Percentiles rank a stretch among this genome's conserved stretches.
phyloP scores from a whole-genome alignment of 2,113 vertebrate species.

The Microcebus tavaratra region DNA sequence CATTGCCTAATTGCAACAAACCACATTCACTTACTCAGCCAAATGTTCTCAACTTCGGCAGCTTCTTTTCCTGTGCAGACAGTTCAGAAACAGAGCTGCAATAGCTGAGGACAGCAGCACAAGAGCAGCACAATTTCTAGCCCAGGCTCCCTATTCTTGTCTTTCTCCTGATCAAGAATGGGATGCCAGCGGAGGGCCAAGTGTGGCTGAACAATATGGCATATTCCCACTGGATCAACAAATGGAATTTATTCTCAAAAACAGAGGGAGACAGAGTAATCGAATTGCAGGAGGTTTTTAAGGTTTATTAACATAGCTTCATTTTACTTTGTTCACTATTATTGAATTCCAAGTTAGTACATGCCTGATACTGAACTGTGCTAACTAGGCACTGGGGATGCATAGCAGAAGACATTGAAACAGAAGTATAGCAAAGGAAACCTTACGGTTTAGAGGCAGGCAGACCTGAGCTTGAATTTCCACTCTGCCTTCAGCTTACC shows the following conservation, averaged over 20 bases:
- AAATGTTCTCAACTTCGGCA: neutral
- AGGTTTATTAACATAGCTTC: neutral
- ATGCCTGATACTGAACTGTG: neutral
- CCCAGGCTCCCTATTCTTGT: too few relatives aligned
- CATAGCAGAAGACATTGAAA: neutral
- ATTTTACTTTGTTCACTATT: neutral
- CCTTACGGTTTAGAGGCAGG: neutral
- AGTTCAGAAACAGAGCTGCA: neutral
- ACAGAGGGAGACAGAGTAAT: neutral
- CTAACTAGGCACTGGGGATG: neutral
- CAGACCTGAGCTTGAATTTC: neutral
- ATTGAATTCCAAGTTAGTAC: neutral
- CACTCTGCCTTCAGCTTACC: neutral
- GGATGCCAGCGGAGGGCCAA: neutral
- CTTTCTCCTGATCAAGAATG: neutral
- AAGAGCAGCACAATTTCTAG: neutral
- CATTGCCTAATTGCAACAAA: neutral
- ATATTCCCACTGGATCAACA: neutral
- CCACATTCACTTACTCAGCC: neutral
- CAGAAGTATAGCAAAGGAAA: neutral
- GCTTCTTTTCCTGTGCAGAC: neutral
- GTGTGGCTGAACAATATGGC: neutral
- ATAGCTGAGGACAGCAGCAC: fast-evolving
- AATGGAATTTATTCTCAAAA: neutral
- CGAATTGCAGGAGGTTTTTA: neutral